Evolutionary conservation across 2,797 vertebrate genomes (phyloP).

Genomic region (Podarcis lilfordi): DNA sequence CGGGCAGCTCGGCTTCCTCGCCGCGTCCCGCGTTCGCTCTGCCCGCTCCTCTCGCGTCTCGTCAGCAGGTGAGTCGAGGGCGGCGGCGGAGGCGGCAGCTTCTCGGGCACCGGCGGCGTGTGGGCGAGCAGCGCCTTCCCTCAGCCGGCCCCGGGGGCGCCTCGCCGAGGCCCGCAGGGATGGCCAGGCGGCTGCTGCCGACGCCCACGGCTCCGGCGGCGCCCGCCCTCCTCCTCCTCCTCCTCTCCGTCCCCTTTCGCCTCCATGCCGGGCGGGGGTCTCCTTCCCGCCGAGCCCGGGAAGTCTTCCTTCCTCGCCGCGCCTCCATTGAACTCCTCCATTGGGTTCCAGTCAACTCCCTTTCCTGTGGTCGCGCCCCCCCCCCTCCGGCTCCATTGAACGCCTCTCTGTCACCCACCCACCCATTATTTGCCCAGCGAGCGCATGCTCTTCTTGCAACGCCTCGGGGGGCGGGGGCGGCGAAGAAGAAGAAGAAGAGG

Average conservation of each 20-base stretch:
- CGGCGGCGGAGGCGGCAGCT: not conserved
- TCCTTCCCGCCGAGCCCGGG: too few species aligned
- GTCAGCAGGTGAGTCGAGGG: fast-evolving
- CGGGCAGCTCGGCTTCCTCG: too few species aligned
- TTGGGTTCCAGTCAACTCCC: not conserved
- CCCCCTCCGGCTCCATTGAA: not conserved
- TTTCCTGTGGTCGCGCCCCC: too few species aligned
- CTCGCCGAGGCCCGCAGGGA: not conserved
- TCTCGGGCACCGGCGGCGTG: not conserved
- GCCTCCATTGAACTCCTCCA: too few species aligned
- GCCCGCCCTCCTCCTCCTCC: not conserved
- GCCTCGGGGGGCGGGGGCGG: not conserved
- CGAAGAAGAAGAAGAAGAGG: too few species aligned
- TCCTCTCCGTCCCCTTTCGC: too few species aligned
- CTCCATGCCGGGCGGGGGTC: too few species aligned
- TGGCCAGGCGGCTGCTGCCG: not conserved
- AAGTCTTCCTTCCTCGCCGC: too few species aligned
- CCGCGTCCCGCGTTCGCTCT: too few species aligned
- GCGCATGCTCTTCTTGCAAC: not conserved
- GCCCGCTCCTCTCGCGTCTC: too few species aligned
- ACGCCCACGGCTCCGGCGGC: not conserved
- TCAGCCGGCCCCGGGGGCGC: not conserved
- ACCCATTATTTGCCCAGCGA: not conserved
- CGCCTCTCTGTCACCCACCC: not conserved
- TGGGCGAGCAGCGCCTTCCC: not conserved